These are phyloP conservation scores for Ceratothoa steindachneri DNA, from an alignment of 2,888 invertebrate genomes.

Conservation along the genomic window DNA sequence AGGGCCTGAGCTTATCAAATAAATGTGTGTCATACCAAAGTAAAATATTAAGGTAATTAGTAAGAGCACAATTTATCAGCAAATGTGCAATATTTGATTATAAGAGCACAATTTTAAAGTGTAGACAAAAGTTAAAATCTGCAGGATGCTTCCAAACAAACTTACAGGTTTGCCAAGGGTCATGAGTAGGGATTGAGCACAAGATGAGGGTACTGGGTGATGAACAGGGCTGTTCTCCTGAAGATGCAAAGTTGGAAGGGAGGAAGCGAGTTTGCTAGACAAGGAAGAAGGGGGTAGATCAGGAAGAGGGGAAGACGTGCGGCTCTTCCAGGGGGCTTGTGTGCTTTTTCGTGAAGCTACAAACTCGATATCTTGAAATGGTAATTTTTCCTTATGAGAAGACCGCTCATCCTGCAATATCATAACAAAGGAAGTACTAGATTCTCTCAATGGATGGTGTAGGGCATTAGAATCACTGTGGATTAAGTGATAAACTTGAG, in stretches of 20 bases:
- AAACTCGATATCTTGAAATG: neutral
- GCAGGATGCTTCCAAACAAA: neutral
- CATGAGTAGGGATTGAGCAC: neutral
- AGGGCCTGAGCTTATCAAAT: no score
- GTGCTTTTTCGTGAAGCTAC: neutral
- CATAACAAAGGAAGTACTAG: no score
- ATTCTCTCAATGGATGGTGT: no score
- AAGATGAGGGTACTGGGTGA: neutral
- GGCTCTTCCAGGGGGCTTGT: neutral
- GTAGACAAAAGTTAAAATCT: neutral
- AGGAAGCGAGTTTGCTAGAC: neutral
- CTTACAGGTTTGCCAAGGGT: constrained; percentile 7
- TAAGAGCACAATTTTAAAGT: no score
- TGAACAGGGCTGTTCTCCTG: neutral
- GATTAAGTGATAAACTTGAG: no score
- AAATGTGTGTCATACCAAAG: no score
- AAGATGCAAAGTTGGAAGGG: constrained; percentile 1
- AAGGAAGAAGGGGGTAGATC: neutral
- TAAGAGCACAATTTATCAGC: no score
- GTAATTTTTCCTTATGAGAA: neutral
- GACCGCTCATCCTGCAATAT: neutral
- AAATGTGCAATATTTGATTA: no score
- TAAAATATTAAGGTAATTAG: no score
- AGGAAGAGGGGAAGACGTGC: constrained; percentile 6
- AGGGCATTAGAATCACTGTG: no score